Evolutionary conservation across 1,140 invertebrate species (phyloP), one percentile per base, ranked within the genome.

Genomic region (Drosophila lacertosa): DNA sequence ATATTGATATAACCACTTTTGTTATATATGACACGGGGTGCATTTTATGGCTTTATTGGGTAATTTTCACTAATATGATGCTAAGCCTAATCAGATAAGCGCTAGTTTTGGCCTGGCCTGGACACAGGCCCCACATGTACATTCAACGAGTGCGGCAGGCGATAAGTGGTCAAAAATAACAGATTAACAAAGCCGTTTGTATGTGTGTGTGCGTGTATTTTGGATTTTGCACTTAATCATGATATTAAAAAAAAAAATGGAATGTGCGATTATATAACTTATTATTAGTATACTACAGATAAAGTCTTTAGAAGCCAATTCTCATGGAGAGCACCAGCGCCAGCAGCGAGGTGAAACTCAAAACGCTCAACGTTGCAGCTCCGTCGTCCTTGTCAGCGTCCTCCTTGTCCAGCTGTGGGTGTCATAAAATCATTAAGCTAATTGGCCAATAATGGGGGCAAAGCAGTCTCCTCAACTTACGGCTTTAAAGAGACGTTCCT

Each of bases 201-300:
- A 3, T 42, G 62, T 68, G 67, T 62, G 44, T 40, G 42, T 63
- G 63, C 42, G 55, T 83, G 29, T 51, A 58, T 71, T 71, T 65
- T 71, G 44, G 62, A 76, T 84, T 84, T 63, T 73, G 69, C 74
- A 82, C 78, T 71, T 58, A 29, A 64, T 62, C 29, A 15, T 18
- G 22, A 29, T 45, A 33, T 18, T 35, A 18, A 44, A 57, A 59
- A 42, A 24, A 24, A 22, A 45, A 76, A 70, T 65, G 78, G 24
- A 79, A 72, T 80, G 45, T 58, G 55, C 40, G 39, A 45, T 83
- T 84, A 79, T 77, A 86, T 86, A 86, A 80, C 15, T 44, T 66
- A 86, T 40, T 37, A 24, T 18, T 51, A 65, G 32, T 47, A 22
- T 42, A 11, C 7, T 45, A 33, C n/a, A 50, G 29, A 24, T 55